phyloP scores from a whole-genome alignment of 2,113 vertebrate species.

The Sorex araneus region DNA sequence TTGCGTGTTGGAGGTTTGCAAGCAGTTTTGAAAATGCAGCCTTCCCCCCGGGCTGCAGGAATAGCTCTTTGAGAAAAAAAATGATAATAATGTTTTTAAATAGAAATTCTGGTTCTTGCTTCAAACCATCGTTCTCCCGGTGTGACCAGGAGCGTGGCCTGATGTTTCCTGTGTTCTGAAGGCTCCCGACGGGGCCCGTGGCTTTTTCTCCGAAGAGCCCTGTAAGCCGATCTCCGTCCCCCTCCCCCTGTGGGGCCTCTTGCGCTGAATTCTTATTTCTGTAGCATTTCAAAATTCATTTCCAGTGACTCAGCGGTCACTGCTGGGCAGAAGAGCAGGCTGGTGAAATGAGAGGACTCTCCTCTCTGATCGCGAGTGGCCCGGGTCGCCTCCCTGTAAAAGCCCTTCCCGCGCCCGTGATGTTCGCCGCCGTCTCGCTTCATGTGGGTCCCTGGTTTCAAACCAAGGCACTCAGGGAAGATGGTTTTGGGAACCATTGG shows the following conservation, averaged over 20 bases:
- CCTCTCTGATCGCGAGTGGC: neutral
- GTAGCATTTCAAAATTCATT: constrained; percentile 51
- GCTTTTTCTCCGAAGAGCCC: constrained; percentile 9
- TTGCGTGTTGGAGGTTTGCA: constrained; percentile 40
- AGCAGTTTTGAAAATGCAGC: constrained; percentile 38
- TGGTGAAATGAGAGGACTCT: constrained; percentile 6
- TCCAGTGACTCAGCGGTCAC: constrained; percentile 27
- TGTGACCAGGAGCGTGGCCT: neutral
- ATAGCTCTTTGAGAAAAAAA: neutral
- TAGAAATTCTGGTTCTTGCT: constrained; percentile 25
- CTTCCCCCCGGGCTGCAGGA: constrained; percentile 26
- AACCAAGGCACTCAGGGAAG: neutral
- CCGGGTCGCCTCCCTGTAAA: neutral
- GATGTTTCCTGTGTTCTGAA: neutral
- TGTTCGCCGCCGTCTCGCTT: neutral
- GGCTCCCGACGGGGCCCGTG: constrained; percentile 20
- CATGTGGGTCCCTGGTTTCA: neutral
- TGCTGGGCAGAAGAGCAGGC: constrained; percentile 1
- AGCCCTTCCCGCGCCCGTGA: neutral
- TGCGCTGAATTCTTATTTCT: constrained; percentile 13
- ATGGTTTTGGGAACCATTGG: constrained; percentile 21
- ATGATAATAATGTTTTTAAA: neutral
- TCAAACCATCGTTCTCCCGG: neutral
- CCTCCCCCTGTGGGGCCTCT: neutral
- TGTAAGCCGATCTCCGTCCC: neutral